A percentile compares a stretch with the other conserved stretches of the same genome.
Conservation (phyloP, 2,797 vertebrate species). For the Gallinago nigripennis region DNA sequence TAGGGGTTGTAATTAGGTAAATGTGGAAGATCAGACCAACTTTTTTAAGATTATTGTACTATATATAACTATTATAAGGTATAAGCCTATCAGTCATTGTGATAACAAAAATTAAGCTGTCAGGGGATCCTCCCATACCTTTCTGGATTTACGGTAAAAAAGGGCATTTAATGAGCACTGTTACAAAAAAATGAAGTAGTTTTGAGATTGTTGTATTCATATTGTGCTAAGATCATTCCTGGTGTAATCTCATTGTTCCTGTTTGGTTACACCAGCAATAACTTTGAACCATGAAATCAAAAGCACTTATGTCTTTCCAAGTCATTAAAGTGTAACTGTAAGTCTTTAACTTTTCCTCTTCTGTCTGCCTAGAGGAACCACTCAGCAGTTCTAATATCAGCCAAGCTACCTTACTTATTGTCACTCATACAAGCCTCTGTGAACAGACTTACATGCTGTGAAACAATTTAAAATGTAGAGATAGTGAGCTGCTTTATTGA, state of each 20-base stretch:
- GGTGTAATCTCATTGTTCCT: not conserved
- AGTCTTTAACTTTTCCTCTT: not conserved
- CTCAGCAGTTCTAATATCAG: not conserved
- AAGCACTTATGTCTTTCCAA: not conserved
- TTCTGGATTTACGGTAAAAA: conserved; percentile 9
- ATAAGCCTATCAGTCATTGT: not conserved
- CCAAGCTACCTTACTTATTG: not conserved
- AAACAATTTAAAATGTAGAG: not conserved
- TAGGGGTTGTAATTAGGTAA: not conserved
- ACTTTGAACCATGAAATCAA: not conserved
- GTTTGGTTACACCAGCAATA: not conserved
- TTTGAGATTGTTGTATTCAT: not conserved
- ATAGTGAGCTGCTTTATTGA: accelerated
- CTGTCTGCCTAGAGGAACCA: not conserved
- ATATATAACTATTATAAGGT: not conserved
- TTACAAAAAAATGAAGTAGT: not conserved
- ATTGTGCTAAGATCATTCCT: not conserved
- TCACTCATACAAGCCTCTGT: not conserved
- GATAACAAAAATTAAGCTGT: not conserved
- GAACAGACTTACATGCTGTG: not conserved
- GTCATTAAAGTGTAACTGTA: not conserved
- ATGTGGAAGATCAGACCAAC: not conserved
- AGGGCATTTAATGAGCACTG: not conserved
- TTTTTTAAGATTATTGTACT: not conserved
- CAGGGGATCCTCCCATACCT: not conserved